phyloP scores from a whole-genome alignment of 2,797 vertebrate genomes.

The Fistularia tabacaria region DNA sequence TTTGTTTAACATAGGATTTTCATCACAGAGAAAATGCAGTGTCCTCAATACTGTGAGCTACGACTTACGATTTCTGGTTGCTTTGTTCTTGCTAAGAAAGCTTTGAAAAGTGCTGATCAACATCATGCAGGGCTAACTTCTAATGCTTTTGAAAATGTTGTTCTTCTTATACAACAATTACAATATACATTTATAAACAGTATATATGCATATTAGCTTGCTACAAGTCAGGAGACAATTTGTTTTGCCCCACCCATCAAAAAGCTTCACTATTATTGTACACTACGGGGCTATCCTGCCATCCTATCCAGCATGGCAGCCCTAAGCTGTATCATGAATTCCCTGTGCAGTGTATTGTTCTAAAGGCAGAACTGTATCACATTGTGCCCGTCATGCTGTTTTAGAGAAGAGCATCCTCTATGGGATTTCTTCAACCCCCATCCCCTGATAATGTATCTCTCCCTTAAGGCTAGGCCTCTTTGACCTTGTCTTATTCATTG shows the following conservation, averaged over 20 bases:
- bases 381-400: slow-evolving; percentile 77
- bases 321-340: slow-evolving; percentile 63
- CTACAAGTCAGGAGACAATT: no score
- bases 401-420: slow-evolving; percentile 70
- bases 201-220: no score
- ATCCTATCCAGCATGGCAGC: slow-evolving; percentile 48
- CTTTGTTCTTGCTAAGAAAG: slow-evolving; percentile 65
- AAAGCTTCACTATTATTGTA: slow-evolving; percentile 28
- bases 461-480: slow-evolving; percentile 71
- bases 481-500: slow-evolving; percentile 73
- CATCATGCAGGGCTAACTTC: slow-evolving; percentile 35
- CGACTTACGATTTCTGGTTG: slow-evolving; percentile 71
- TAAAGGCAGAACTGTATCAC: slow-evolving; percentile 71
- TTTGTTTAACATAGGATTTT: slow-evolving; percentile 79
- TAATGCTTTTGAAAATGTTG: slow-evolving; percentile 14
- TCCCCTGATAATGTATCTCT: slow-evolving; percentile 72
- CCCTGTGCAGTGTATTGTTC: slow-evolving; percentile 67
- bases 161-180: no score
- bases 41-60: slow-evolving; percentile 73
- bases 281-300: slow-evolving; percentile 45
- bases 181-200: no score
- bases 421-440: slow-evolving; percentile 66
- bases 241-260: no score
- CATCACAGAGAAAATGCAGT: slow-evolving; percentile 74
- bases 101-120: slow-evolving; percentile 64